Evolutionary conservation across 53 echinoderm and acorn worm species (phyloP).

Genomic region (Echinometra lucunter): DNA sequence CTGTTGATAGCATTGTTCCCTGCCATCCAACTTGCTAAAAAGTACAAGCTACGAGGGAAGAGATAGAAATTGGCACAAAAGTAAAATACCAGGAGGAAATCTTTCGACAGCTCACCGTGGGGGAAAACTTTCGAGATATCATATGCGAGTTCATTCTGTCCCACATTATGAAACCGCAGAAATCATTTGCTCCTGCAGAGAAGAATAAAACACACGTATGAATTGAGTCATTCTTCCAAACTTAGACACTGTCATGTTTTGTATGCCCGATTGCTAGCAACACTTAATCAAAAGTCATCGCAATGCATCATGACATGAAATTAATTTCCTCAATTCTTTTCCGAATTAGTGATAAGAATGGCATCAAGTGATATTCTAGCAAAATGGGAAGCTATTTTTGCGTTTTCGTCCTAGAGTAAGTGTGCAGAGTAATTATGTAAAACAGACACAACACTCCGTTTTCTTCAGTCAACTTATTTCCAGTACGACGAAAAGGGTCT

Average conservation of each 20-base stretch:
- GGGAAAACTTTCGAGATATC: conserved; percentile 58
- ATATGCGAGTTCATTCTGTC: conserved; percentile 14
- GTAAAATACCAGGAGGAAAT: conserved; percentile 30
- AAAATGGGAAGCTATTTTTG: too few relatives aligned
- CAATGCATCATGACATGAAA: background rate
- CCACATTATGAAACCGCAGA: conserved; percentile 33
- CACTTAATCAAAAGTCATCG: background rate
- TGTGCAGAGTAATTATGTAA: too few relatives aligned
- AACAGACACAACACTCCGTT: too few relatives aligned
- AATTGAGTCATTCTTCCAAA: background rate
- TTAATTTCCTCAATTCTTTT: background rate
- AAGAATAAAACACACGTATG: background rate
- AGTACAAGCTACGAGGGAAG: conserved; percentile 22
- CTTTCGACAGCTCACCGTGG: conserved; percentile 26
- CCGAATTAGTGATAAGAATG: background rate
- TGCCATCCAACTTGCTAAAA: conserved; percentile 5
- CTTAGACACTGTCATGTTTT: conserved; percentile 21
- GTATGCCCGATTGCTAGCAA: background rate
- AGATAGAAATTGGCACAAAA: conserved; percentile 47
- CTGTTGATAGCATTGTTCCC: conserved; percentile 20
- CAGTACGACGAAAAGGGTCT: too few relatives aligned
- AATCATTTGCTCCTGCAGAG: conserved; percentile 8
- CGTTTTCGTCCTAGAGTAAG: too few relatives aligned
- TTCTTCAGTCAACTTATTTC: too few relatives aligned
- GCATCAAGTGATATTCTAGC: background rate